Conservation (phyloP, 2,888 invertebrate species). For the Heteromurus nitidus region DNA sequence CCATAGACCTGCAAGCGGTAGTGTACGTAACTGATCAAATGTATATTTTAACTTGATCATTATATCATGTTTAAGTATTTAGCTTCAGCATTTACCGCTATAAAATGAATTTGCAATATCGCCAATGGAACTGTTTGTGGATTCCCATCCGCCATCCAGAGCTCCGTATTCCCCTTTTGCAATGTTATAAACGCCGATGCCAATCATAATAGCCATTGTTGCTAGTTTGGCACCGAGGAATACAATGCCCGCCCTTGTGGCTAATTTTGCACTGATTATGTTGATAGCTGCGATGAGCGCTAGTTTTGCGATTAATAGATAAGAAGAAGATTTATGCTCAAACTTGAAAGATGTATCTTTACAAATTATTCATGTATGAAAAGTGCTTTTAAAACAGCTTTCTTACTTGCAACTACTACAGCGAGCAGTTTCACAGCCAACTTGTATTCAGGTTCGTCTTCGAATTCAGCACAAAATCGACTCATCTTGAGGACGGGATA, state of each 20-base stretch:
- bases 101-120: conserved; percentile 95
- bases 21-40: no score
- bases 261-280: conserved; percentile 95
- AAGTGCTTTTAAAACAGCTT: background rate
- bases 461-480: conserved; percentile 54
- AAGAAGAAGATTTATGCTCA: no score
- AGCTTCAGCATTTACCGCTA: conserved; percentile 83
- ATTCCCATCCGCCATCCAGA: conserved; percentile 56
- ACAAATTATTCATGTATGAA: no score
- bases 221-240: conserved; percentile 95
- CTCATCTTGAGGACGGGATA: conserved; percentile 76
- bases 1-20: background rate
- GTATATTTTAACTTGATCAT: background rate
- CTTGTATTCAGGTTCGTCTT: conserved; percentile 49
- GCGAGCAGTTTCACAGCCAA: conserved; percentile 91
- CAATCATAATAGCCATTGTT: conserved; percentile 91
- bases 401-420: conserved; percentile 83
- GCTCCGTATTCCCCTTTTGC: conserved; percentile 80
- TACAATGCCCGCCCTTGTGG: conserved; percentile 95
- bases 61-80: no score
- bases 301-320: no score
- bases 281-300: conserved; percentile 90
- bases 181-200: conserved; percentile 92
- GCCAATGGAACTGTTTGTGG: conserved; percentile 77
- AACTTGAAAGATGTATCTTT: no score